phyloP scores from a whole-genome alignment of 2,888 invertebrate species.

The Callyntrura guangdongensis region DNA sequence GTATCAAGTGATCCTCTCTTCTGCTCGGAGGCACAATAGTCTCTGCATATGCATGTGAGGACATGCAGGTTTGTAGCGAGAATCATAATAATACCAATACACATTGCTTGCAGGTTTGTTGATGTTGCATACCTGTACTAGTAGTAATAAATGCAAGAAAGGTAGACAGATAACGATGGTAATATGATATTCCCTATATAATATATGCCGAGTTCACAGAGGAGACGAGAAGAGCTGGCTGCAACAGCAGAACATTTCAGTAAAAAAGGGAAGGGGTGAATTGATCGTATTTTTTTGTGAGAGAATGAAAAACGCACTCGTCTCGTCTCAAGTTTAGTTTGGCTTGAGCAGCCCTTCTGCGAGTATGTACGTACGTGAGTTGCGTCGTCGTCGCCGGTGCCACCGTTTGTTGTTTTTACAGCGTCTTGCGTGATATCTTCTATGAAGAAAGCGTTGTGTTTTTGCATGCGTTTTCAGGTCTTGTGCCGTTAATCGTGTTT shows the following conservation, averaged over 20 bases:
- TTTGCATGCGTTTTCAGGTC: not conserved
- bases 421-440: not conserved
- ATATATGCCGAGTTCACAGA: too few species aligned
- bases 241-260: not conserved
- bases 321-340: slow-evolving; percentile 54
- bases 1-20: slow-evolving; percentile 13
- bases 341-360: slow-evolving; percentile 69
- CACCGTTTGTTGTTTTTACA: not conserved
- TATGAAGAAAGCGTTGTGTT: not conserved
- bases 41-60: not conserved
- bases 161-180: not conserved
- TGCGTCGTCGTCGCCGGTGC: slow-evolving; percentile 7
- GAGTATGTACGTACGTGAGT: slow-evolving; percentile 55
- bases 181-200: too few species aligned
- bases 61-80: too few species aligned
- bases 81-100: not conserved
- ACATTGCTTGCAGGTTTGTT: not conserved
- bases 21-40: not conserved
- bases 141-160: not conserved
- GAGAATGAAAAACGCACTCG: slow-evolving; percentile 48
- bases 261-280: slow-evolving; percentile 61
- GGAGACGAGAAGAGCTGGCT: too few species aligned
- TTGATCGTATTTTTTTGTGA: slow-evolving; percentile 54
- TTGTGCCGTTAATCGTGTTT: too few species aligned
- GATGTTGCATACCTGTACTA: slow-evolving; percentile 11